These are phyloP conservation scores for Drosophila antonietae DNA, from an alignment of 2,888 invertebrate species.

Conservation along the genomic window DNA sequence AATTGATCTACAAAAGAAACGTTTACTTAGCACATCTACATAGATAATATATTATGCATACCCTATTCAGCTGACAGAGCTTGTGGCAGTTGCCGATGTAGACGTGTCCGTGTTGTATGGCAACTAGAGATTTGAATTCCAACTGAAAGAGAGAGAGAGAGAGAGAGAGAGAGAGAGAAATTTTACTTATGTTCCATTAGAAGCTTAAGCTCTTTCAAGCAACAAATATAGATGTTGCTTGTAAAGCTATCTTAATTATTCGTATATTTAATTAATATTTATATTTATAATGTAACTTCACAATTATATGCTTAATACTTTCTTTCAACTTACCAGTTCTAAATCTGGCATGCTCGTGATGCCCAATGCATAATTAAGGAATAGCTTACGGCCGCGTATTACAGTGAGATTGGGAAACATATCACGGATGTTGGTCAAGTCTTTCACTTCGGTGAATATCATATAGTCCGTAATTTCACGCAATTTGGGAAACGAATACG, in stretches of 20 bases:
- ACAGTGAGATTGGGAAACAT: conserved; percentile 95
- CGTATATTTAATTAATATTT: no score
- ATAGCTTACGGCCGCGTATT: conserved; percentile 92
- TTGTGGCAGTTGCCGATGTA: conserved; percentile 90
- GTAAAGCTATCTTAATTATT: no score
- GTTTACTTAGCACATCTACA: neutral
- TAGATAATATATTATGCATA: conserved; percentile 40
- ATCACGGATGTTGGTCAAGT: conserved; percentile 88
- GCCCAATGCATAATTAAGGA: conserved; percentile 92
- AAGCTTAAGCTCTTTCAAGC: neutral
- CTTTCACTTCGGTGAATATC: conserved; percentile 91
- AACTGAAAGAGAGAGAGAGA: conserved; percentile 86
- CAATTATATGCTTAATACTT: neutral
- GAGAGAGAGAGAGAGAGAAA: neutral
- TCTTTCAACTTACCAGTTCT: conserved; percentile 85
- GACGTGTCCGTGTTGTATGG: conserved; percentile 93
- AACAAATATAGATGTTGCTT: neutral
- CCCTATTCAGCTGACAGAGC: conserved; percentile 89
- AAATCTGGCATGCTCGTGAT: conserved; percentile 89
- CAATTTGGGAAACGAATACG: conserved; percentile 61
- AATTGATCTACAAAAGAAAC: conserved; percentile 75
- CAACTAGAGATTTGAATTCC: conserved; percentile 89
- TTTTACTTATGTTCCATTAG: neutral
- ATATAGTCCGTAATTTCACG: conserved; percentile 94
- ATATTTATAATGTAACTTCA: neutral